Evolutionary conservation across 1,140 invertebrate species (phyloP).

Genomic region (Pseudomyrmex cubaensis): DNA sequence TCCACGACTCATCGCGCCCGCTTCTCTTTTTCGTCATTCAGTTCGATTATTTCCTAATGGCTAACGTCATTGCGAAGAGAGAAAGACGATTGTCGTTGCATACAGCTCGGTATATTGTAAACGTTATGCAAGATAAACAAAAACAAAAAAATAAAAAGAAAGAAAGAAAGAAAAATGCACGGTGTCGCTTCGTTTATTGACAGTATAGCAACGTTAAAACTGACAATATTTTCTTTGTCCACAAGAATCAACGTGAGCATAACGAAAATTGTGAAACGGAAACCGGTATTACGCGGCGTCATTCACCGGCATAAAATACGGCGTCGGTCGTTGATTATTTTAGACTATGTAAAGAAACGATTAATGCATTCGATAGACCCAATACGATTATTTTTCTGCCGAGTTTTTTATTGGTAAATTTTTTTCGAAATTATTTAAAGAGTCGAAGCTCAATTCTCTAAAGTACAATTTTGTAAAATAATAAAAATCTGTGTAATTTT

Average conservation of each 20-base stretch:
- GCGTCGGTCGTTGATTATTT: conserved; percentile 34
- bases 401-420: background rate
- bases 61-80: conserved; percentile 72
- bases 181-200: conserved; percentile 18
- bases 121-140: conserved; percentile 15
- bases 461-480: background rate
- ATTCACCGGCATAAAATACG: conserved; percentile 18
- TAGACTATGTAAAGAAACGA: conserved; percentile 12
- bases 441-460: background rate
- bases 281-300: conserved; percentile 46
- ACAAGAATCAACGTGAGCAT: conserved; percentile 11
- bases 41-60: conserved; percentile 76
- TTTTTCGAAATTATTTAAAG: background rate
- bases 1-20: conserved; percentile 74
- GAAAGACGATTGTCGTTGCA: conserved; percentile 45
- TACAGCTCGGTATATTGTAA: conserved; percentile 30
- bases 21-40: conserved; percentile 72
- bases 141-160: background rate
- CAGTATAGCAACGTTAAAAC: conserved; percentile 28
- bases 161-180: background rate
- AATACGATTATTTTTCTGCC: conserved; percentile 35
- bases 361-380: conserved; percentile 17
- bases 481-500: no score
- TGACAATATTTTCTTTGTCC: conserved; percentile 33
- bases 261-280: conserved; percentile 47